Evolutionary conservation across 2,888 invertebrate genomes (phyloP).

Genomic region (Globia sparganii): DNA sequence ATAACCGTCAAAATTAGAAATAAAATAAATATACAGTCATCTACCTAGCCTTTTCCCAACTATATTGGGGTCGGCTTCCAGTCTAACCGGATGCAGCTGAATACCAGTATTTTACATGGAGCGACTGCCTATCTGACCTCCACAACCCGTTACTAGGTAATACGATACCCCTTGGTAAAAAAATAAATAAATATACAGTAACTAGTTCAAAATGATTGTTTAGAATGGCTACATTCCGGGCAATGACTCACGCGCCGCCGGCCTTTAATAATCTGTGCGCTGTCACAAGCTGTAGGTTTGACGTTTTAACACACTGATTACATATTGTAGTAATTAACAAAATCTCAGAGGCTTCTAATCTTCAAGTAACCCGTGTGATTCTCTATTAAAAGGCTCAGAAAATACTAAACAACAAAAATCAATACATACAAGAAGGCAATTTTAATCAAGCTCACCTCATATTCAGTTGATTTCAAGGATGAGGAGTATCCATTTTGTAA

Average conservation of each 20-base stretch:
- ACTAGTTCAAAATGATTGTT: not conserved
- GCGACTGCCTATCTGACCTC: too few species aligned
- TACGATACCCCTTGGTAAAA: too few species aligned
- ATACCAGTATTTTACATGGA: too few species aligned
- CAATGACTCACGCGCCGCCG: not conserved
- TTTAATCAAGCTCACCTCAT: constrained; percentile 2
- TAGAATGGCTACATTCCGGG: not conserved
- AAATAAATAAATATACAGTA: not conserved
- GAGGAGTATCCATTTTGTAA: constrained; percentile 6
- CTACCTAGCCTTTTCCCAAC: too few species aligned
- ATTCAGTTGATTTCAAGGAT: constrained; percentile 2
- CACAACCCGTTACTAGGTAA: too few species aligned
- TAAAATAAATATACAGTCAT: not conserved
- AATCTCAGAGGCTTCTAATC: too few species aligned
- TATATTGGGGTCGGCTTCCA: too few species aligned
- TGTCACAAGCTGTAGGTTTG: not conserved
- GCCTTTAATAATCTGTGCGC: not conserved
- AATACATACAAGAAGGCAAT: not conserved
- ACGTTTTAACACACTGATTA: not conserved
- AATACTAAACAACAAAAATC: not conserved
- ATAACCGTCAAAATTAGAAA: not conserved
- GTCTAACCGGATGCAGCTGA: too few species aligned
- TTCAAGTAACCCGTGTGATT: too few species aligned
- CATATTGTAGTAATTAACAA: not conserved
- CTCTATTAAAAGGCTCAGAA: not conserved